phyloP scores from a whole-genome alignment of 2,113 vertebrate species.

The Crotophaga sulcirostris region DNA sequence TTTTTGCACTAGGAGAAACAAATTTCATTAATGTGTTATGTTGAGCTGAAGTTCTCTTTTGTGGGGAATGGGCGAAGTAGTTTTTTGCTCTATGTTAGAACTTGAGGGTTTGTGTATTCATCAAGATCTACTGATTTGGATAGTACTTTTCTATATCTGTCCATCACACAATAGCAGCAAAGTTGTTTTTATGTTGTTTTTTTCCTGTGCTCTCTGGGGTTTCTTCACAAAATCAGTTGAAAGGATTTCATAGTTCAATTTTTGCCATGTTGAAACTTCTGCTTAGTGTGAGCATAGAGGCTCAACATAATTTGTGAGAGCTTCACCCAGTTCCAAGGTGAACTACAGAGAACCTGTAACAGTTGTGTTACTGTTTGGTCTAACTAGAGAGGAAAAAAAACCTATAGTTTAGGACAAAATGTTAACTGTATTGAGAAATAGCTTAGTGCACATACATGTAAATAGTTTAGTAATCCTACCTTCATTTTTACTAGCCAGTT shows the following conservation, averaged over 20 bases:
- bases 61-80: not conserved
- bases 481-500: not conserved
- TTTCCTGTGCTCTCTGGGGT: not conserved
- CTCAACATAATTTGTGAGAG: not conserved
- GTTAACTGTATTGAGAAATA: not conserved
- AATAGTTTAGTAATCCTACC: not conserved
- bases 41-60: not conserved
- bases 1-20: not conserved
- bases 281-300: not conserved
- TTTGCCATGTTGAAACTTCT: not conserved
- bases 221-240: not conserved
- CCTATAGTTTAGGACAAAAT: not conserved
- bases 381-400: not conserved
- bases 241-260: not conserved
- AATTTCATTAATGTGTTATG: not conserved
- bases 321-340: not conserved
- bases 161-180: accelerated
- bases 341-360: not conserved
- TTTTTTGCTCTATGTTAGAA: not conserved
- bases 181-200: not conserved
- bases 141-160: not conserved
- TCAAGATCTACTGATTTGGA: not conserved
- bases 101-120: not conserved
- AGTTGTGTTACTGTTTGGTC: not conserved
- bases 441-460: not conserved